Evolutionary conservation across 1,140 invertebrate genomes (phyloP), one percentile per base, ranked within the genome.

Genomic region (Drosophila tropicalis): DNA sequence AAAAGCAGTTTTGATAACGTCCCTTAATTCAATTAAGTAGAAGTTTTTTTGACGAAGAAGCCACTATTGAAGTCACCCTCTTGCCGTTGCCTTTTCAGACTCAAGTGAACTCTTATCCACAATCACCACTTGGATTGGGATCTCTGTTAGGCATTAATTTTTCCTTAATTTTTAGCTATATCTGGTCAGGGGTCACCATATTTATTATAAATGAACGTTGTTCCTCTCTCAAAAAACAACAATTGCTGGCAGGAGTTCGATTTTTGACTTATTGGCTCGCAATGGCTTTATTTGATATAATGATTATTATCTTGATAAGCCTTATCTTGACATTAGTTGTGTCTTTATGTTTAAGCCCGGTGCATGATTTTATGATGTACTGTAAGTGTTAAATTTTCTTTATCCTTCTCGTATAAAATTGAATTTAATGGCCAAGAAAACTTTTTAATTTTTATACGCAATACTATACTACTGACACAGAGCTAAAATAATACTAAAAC

Each of bases 61-160:
- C 84, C 13, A 51, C 29, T 10, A 81, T 89, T 9, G 84, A 90
- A 65, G 85, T 89, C 15, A 55, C 66, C 3, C 54, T 89, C 7
- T 5, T 47, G 0, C 65, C 78, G 2, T 39, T 89, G 15, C 60
- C 57, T 0, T 89, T 89, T 19, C 47, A 68, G 1, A 22, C 61
- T 0, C 7, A n/a, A 1, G 57, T 66, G 34, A 75, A 85, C 7
- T 34, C 40, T 1, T 41, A 70, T 13, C 74, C 80, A 6, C 66
- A 47, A 19, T 39, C 54, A 10, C 25, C 62, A 9, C 29, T 71
- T 1, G 17, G 9, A 1, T 36, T 89, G 13, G 78, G 81, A 25
- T 29, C 13, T 5, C 34, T 64, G 9, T 12, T 89, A 3, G 78
- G 74, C 57, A 71, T 81, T 36, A 70, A 56, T 17, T 13, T 67